Evolutionary conservation across 2,113 vertebrate species (phyloP).

Genomic region (Turdus rufiventris): DNA sequence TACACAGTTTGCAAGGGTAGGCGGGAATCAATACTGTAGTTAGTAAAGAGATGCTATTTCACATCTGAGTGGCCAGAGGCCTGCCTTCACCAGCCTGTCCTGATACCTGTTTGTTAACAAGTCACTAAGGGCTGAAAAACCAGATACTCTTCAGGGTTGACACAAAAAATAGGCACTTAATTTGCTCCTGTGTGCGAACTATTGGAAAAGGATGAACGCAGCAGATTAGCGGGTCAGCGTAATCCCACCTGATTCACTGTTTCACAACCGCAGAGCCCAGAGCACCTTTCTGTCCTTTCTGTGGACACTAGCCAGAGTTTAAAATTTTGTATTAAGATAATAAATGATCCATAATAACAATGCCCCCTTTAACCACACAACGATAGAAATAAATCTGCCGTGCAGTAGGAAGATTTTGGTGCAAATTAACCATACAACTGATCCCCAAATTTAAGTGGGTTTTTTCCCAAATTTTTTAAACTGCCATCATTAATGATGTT

Average conservation of each 20-base stretch:
- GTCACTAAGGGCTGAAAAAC: conserved; percentile 81
- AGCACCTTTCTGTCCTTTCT: background rate
- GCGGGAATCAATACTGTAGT: conserved; percentile 89
- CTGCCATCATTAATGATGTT: background rate
- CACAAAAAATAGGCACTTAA: conserved; percentile 79
- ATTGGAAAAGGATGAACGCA: conserved; percentile 68
- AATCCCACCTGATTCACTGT: conserved; percentile 56
- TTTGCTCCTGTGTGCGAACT: conserved; percentile 74
- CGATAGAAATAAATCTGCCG: background rate
- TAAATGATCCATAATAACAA: background rate
- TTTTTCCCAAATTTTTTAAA: background rate
- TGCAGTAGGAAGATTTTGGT: background rate
- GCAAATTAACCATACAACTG: background rate
- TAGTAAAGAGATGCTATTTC: conserved; percentile 97
- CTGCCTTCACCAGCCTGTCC: conserved; percentile 68
- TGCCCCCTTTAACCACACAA: background rate
- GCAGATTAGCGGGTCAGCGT: conserved; percentile 72
- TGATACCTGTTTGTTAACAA: conserved; percentile 88
- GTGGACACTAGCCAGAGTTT: background rate
- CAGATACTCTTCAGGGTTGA: conserved; percentile 78
- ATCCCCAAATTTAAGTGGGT: background rate
- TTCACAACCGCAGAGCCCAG: background rate
- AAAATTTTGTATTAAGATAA: background rate
- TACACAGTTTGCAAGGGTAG: conserved; percentile 72
- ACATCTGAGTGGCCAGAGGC: conserved; percentile 90